A percentile compares a stretch with the other conserved stretches of the same genome.
phyloP scores from a whole-genome alignment of 2,113 vertebrate genomes.

The Cromileptes altivelis region DNA sequence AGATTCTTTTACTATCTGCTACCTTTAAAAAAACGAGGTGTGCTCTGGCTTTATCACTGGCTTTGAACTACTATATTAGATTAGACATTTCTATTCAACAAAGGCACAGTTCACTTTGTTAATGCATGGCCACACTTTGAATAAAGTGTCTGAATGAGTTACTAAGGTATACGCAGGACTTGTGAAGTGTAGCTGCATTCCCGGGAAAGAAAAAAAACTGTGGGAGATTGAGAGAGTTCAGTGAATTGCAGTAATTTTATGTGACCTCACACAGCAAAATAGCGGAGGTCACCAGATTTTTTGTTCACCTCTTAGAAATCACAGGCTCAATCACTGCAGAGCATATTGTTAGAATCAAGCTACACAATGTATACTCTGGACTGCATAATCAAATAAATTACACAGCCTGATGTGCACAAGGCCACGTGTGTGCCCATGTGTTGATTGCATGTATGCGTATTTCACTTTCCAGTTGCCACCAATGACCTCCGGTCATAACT shows the following conservation, averaged over 20 bases:
- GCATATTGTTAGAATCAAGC: background rate
- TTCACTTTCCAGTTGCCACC: conserved; percentile 60
- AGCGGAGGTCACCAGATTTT: background rate
- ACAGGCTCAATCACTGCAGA: background rate
- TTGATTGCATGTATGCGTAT: conserved; percentile 36
- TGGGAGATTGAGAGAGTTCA: background rate
- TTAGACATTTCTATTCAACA: background rate
- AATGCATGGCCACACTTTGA: background rate
- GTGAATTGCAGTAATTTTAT: background rate
- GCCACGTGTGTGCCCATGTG: background rate
- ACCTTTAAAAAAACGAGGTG: background rate
- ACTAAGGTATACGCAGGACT: background rate
- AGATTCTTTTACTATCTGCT: background rate
- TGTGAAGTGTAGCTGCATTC: background rate
- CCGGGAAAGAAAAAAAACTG: background rate
- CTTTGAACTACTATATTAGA: background rate
- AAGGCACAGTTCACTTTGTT: background rate
- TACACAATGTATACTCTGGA: background rate
- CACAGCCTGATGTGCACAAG: background rate
- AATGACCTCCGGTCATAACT: conserved; percentile 48
- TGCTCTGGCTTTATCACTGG: background rate
- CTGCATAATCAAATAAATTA: background rate
- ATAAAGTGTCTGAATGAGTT: background rate
- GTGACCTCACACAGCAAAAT: background rate
- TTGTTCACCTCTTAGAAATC: background rate